A percentile compares a stretch with the other conserved stretches of the same genome.
These are phyloP conservation scores for Tachysurus fulvidraco DNA, from an alignment of 2,113 vertebrate genomes.

Conservation along the genomic window DNA sequence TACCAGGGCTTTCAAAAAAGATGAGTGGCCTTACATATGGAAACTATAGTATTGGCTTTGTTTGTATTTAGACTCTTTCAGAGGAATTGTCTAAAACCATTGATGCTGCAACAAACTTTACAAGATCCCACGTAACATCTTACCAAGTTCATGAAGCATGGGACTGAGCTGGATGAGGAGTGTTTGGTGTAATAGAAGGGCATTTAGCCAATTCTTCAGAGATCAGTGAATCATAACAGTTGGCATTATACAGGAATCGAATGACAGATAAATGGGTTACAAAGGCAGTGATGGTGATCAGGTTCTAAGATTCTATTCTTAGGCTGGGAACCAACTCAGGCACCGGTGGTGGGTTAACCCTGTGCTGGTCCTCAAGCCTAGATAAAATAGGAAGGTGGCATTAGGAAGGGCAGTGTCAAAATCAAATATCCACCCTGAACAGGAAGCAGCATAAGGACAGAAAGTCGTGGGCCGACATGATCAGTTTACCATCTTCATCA, in stretches of 20 bases:
- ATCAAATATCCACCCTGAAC: too few relatives aligned
- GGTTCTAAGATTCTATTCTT: too few relatives aligned
- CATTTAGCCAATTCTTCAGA: not conserved
- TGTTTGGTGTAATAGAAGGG: not conserved
- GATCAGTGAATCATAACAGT: not conserved
- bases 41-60: not conserved
- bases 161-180: not conserved
- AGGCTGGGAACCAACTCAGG: too few relatives aligned
- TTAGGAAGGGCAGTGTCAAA: too few relatives aligned
- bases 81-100: not conserved
- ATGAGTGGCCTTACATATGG: not conserved
- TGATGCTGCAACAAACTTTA: not conserved
- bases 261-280: not conserved
- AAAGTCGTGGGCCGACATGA: not conserved
- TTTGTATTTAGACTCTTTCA: not conserved
- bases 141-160: not conserved
- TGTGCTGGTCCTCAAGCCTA: too few relatives aligned
- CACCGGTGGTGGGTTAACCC: too few relatives aligned
- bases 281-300: not conserved
- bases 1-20: not conserved
- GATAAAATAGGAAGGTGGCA: too few relatives aligned
- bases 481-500: not conserved
- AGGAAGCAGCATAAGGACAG: too few relatives aligned
- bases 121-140: not conserved
- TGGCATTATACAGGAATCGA: not conserved